A percentile compares a stretch with the other conserved stretches of the same genome.
These are phyloP conservation scores for Drosophila teissieri DNA, from an alignment of 1,140 invertebrate genomes.

Conservation along the genomic window DNA sequence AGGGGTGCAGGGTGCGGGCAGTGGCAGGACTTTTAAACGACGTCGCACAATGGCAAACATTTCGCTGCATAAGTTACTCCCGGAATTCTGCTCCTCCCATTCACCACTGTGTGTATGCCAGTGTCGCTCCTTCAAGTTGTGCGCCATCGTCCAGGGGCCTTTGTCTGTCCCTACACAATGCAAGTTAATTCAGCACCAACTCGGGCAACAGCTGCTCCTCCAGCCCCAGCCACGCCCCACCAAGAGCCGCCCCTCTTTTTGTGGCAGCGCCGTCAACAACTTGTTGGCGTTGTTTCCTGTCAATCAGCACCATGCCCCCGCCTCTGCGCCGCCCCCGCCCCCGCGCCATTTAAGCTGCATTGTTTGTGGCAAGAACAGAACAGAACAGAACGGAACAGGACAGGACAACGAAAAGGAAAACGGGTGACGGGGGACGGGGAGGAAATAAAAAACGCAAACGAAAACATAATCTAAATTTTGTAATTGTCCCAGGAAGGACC, in stretches of 20 bases:
- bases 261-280: conserved; percentile 42
- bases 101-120: background rate
- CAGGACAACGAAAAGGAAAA: background rate
- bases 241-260: background rate
- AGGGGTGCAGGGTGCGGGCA: background rate
- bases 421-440: too few species aligned
- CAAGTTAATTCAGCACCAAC: conserved; percentile 53
- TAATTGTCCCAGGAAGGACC: conserved; percentile 48
- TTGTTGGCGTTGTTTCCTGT: conserved; percentile 59
- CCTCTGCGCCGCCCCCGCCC: background rate
- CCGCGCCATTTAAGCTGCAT: conserved; percentile 17
- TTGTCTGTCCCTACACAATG: conserved; percentile 58
- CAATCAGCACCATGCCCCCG: conserved; percentile 26
- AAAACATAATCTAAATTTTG: conserved; percentile 51
- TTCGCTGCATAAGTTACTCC: conserved; percentile 61
- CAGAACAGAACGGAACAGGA: background rate
- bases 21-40: conserved; percentile 41
- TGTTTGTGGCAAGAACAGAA: conserved; percentile 31
- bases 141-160: conserved; percentile 12
- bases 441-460: background rate
- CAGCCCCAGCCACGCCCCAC: background rate
- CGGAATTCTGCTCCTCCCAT: background rate
- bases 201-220: conserved; percentile 31
- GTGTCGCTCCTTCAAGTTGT: conserved; percentile 11
- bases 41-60: conserved; percentile 49